Evolutionary conservation across 1,140 invertebrate species (phyloP), one percentile per base, ranked within the genome.

Genomic region (Hyles euphorbiae): DNA sequence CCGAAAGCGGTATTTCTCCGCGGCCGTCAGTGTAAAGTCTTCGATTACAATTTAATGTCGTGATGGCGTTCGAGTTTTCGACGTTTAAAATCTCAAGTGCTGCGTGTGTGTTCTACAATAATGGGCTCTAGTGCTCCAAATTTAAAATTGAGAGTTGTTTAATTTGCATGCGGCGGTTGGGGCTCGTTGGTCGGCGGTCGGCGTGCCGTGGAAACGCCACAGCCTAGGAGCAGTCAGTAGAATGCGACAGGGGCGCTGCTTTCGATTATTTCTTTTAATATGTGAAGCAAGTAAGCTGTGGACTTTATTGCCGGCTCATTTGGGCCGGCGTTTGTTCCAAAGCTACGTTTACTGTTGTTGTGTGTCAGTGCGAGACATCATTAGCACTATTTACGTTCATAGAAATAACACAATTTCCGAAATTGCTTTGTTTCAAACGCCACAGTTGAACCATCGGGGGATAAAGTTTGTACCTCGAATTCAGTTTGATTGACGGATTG

Each of bases 21-120:
- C 71, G 72, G 83, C 70, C 79, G 76, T 83, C 83, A 74, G 62
- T 78, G 76, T 81, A 83, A 86, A 84, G 83, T 84, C 83, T 86
- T 87, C 85, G 85, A 88, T 85, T 87, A 86, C 87, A 85, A 89
- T 88, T 89, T 87, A 89, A 88, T 80, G 84, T 87, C 83, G 74
- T 74, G 69, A 76, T 70, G 70, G 67, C 67, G 70, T 61, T 47
- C 46, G 50, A 54, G 63, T 58, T 63, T 67, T 72, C 62, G 65
- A 72, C 78, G 79, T 79, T 79, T 76, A 65, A 76, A 81, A 76
- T 78, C 73, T 68, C 61, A 64, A 70, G 60, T 34, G 56, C 22
- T 22, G 56, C 53, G 34, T 11, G 36, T 8, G 36, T 40, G 36
- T 40, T 40, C 8, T 8, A 8, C 36, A 40, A 40, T 40, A 40